Evolutionary conservation across 2,113 vertebrate species (phyloP), one percentile per base, ranked within the genome.

Genomic region (Ginglymostoma cirratum): DNA sequence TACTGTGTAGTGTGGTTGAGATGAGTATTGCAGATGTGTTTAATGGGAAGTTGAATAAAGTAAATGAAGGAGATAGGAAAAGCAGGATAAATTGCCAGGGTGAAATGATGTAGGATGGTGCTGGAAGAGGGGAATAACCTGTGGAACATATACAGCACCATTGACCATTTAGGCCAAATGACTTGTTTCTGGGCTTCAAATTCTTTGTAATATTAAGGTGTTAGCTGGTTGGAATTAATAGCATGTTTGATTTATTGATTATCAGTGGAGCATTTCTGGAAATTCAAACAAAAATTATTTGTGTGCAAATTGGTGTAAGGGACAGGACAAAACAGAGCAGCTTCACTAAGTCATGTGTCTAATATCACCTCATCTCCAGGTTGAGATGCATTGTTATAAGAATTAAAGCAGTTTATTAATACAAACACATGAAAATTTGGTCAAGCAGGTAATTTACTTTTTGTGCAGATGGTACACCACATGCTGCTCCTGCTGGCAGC

Each of bases 401-500:
- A 95, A 72, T 69, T 69, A 95, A 48, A 76, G 67, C 24, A 45
- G 42, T 95, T 95, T 95, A 95, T 72, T 95, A 72, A 95, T 72
- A 95, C 24, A 95, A 95, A 70, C 38, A 95, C 67, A 72, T 95
- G 42, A 27, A 95, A 95, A 95, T 72, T 48, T 95, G 94, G 94
- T 76, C 94, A 76, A 72, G 94, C 69, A 24, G 69, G 69, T 95
- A 95, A 95, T 95, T 95, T 95, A 95, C 94, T 95, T 95, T 95
- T 72, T 95, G 69, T 52, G n/a, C 94, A 95, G 94, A 95, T 72
- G 69, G 69, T 15, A 52, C 24, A 5, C 94, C 94, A 95, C 94
- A 95, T 76, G 94, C 69, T 76, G 69, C 24, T 69, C 48, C 93
- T 70, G 66, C 94, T 72, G 69, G 94, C 94, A 95, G 69, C 94